Evolutionary conservation across 2,797 vertebrate genomes (phyloP).

Genomic region (Holocentrus rufus): DNA sequence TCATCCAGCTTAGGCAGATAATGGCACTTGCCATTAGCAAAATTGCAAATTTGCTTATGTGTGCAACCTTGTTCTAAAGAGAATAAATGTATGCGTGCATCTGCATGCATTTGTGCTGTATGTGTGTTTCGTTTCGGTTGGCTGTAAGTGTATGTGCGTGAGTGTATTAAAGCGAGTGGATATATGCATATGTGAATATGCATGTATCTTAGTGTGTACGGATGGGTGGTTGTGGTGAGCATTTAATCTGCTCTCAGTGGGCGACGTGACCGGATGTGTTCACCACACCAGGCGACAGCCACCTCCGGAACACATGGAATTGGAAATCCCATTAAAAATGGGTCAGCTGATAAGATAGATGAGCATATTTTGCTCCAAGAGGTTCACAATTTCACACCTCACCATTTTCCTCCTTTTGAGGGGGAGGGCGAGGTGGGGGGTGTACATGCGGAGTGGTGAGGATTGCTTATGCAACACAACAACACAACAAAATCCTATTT

Average conservation of each 20-base stretch:
- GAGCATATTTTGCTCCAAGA: conserved; percentile 59
- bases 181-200: neutral
- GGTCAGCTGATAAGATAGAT: conserved; percentile 67
- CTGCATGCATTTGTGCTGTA: neutral
- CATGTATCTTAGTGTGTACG: neutral
- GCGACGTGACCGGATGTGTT: conserved; percentile 45
- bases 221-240: conserved; percentile 2
- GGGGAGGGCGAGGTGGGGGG: neutral
- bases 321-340: conserved; percentile 76
- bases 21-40: too few relatives aligned
- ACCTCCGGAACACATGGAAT: conserved; percentile 48
- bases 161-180: neutral
- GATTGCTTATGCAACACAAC: conserved; percentile 16
- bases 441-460: conserved; percentile 21
- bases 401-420: conserved; percentile 40
- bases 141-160: neutral
- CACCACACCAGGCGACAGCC: conserved; percentile 57
- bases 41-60: neutral
- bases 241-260: conserved; percentile 45
- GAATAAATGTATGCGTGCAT: too few relatives aligned
- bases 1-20: too few relatives aligned
- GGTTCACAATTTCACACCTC: conserved; percentile 77
- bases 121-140: neutral
- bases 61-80: too few relatives aligned
- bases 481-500: conserved; percentile 18